A percentile compares a stretch with the other conserved stretches of the same genome.
These are phyloP conservation scores for Chiloscyllium punctatum DNA, from an alignment of 2,797 vertebrate genomes.

Conservation along the genomic window DNA sequence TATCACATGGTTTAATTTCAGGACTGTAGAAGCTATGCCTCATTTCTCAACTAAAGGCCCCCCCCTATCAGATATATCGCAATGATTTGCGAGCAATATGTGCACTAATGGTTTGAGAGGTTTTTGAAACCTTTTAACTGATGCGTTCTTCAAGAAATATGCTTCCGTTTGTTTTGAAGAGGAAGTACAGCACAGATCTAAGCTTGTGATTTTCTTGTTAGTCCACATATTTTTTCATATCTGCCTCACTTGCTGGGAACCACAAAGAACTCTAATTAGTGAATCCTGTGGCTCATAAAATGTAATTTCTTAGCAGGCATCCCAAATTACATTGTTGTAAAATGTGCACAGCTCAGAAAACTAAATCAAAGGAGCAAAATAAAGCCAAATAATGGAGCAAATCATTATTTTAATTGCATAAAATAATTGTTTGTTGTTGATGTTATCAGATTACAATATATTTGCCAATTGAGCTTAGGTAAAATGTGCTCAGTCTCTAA, in stretches of 20 bases:
- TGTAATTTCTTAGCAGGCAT: slow-evolving; percentile 20
- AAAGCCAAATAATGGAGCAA: not conserved
- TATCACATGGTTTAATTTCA: not conserved
- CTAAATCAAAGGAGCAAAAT: not conserved
- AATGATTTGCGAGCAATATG: not conserved
- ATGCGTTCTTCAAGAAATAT: slow-evolving; percentile 9
- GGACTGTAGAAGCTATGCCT: not conserved
- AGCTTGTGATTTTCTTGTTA: not conserved
- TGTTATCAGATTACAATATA: not conserved
- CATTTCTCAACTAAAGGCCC: not conserved
- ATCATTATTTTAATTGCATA: not conserved
- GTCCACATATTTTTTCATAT: slow-evolving; percentile 19
- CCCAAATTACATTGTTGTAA: slow-evolving; percentile 1
- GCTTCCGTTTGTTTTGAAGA: not conserved
- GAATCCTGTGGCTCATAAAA: not conserved
- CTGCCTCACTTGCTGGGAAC: slow-evolving; percentile 15
- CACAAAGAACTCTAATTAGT: slow-evolving; percentile 22
- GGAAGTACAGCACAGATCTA: not conserved
- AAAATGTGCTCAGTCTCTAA: not conserved
- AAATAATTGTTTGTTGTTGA: slow-evolving; percentile 19
- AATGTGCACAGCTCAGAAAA: not conserved
- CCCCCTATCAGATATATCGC: not conserved
- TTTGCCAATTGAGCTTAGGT: not conserved
- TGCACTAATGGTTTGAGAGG: not conserved
- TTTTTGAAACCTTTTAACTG: not conserved